phyloP scores from a whole-genome alignment of 1,140 invertebrate species.

The Palaemon carinicauda region DNA sequence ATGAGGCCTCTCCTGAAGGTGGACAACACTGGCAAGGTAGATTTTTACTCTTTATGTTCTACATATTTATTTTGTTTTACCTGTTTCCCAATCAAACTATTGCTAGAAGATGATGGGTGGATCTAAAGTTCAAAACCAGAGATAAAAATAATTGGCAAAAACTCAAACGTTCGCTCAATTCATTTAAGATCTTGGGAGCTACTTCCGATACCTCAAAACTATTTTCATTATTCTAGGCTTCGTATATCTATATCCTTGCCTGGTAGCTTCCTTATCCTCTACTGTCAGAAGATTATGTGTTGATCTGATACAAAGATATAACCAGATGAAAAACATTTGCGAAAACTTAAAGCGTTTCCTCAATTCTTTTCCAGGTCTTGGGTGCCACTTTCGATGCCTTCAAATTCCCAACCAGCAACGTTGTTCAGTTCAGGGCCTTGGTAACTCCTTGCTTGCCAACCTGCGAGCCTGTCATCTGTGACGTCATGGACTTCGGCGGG shows the following conservation, averaged over 20 bases:
- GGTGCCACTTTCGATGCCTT: constrained; percentile 70
- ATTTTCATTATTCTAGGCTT: too few species aligned
- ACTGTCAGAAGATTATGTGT: too few species aligned
- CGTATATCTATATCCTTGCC: too few species aligned
- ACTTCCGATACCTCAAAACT: constrained; percentile 71
- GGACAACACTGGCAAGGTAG: constrained; percentile 61
- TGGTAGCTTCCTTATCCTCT: too few species aligned
- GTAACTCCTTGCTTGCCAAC: constrained; percentile 69
- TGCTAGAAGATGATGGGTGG: not conserved
- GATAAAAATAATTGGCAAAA: too few species aligned
- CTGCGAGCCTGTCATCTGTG: constrained; percentile 68
- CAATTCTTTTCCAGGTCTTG: constrained; percentile 62
- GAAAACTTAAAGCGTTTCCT: not conserved
- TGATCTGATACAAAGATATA: too few species aligned
- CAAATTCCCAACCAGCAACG: constrained; percentile 70
- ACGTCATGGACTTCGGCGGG: constrained; percentile 65
- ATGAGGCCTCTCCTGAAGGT: constrained; percentile 66
- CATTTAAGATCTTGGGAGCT: constrained; percentile 65
- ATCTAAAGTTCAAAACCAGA: not conserved
- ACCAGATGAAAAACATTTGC: too few species aligned
- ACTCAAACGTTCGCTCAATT: not conserved
- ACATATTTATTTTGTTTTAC: not conserved
- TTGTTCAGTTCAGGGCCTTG: constrained; percentile 70
- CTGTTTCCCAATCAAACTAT: not conserved
- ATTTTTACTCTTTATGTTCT: not conserved